phyloP scores from a whole-genome alignment of 1,140 invertebrate species.

The Plutomurus gul region DNA sequence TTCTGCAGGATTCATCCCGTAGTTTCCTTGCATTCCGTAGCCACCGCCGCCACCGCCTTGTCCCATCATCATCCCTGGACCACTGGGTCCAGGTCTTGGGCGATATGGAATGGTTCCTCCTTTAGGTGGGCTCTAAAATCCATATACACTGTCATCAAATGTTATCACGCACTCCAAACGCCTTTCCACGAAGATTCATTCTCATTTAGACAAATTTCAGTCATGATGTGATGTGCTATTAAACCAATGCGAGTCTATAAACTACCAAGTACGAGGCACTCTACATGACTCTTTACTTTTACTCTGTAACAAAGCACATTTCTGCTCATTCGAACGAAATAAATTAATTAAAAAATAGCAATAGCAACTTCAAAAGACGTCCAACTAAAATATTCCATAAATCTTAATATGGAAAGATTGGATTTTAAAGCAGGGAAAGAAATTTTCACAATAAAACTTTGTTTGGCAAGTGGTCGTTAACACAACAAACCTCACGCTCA shows the following conservation, averaged over 20 bases:
- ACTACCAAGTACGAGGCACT: too few relatives aligned
- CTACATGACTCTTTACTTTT: too few relatives aligned
- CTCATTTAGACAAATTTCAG: not conserved
- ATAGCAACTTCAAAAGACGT: not conserved
- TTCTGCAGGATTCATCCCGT: constrained; percentile 53
- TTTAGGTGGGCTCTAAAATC: constrained; percentile 52
- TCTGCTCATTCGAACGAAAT: too few relatives aligned
- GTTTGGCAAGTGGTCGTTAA: not conserved
- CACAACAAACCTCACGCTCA: not conserved
- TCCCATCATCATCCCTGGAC: constrained; percentile 51
- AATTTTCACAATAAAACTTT: constrained; percentile 3
- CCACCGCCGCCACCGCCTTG: constrained; percentile 42
- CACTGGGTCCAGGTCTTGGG: constrained; percentile 49
- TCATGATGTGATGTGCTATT: constrained; percentile 10
- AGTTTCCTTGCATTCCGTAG: constrained; percentile 52
- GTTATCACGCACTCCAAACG: not conserved
- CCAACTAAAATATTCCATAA: not conserved
- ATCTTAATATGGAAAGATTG: not conserved
- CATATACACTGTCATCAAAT: constrained; percentile 4
- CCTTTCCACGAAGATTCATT: not conserved
- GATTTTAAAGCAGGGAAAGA: not conserved
- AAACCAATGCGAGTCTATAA: too few relatives aligned
- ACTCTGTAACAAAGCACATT: too few relatives aligned
- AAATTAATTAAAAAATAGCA: too few relatives aligned
- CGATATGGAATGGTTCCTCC: constrained; percentile 54